Evolutionary conservation across 2,888 invertebrate species (phyloP).

Genomic region (Pollenia angustigena): DNA sequence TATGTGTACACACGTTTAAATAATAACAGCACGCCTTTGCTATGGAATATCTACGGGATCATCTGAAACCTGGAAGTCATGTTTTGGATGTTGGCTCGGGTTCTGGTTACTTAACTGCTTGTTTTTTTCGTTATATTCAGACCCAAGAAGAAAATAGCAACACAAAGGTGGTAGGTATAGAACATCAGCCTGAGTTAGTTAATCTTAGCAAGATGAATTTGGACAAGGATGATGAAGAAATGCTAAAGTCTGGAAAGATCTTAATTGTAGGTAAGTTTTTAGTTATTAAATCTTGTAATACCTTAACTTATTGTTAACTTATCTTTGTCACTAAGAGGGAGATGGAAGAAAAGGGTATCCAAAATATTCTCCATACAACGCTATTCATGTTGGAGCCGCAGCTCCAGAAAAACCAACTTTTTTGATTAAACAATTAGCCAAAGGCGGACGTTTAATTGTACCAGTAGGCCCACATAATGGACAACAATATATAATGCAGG

Average conservation of each 20-base stretch:
- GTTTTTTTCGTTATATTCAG: constrained; percentile 93
- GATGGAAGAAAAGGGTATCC: constrained; percentile 94
- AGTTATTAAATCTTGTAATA: not conserved
- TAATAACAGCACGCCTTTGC: constrained; percentile 93
- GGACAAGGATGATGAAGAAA: constrained; percentile 88
- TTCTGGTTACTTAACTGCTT: constrained; percentile 95
- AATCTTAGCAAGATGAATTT: constrained; percentile 91
- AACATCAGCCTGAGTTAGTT: constrained; percentile 94
- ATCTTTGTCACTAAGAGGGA: constrained; percentile 86
- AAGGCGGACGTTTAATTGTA: constrained; percentile 94
- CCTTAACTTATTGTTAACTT: too few species aligned
- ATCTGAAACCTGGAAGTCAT: constrained; percentile 90
- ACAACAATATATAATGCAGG: constrained; percentile 93
- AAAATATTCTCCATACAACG: constrained; percentile 92
- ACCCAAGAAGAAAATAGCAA: constrained; percentile 82
- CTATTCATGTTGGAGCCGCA: constrained; percentile 98
- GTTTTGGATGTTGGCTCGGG: constrained; percentile 97
- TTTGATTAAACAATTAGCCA: constrained; percentile 85
- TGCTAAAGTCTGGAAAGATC: constrained; percentile 88
- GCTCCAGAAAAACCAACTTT: constrained; percentile 90
- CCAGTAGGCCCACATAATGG: constrained; percentile 95
- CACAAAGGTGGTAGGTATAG: constrained; percentile 92
- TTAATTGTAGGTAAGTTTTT: constrained; percentile 88
- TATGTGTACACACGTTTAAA: not conserved
- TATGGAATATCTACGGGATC: constrained; percentile 91